These are phyloP conservation scores for Dipus sagitta DNA, from an alignment of 2,797 vertebrate genomes.

Conservation along the genomic window DNA sequence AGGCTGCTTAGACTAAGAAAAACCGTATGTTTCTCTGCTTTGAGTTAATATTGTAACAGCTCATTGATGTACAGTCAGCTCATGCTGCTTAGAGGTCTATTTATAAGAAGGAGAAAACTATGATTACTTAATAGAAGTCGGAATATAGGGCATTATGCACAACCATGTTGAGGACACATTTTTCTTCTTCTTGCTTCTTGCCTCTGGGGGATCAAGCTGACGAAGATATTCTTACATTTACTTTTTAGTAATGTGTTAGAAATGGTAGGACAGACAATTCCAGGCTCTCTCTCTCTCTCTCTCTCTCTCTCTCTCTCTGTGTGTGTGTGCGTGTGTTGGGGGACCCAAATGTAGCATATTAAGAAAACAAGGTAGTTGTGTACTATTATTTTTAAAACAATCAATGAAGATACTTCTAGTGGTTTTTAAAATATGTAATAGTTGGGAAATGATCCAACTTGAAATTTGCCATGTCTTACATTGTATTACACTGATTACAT, in stretches of 20 bases:
- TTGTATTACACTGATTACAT: slow-evolving; percentile 27
- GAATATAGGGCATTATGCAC: slow-evolving; percentile 29
- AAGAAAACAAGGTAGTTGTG: neutral
- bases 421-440: slow-evolving; percentile 19
- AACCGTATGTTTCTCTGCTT: slow-evolving; percentile 42
- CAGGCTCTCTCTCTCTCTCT: too few species aligned
- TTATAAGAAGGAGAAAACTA: slow-evolving; percentile 44
- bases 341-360: neutral
- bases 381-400: slow-evolving; percentile 52
- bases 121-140: slow-evolving; percentile 26
- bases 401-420: neutral
- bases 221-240: slow-evolving; percentile 16
- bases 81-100: neutral
- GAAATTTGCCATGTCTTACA: slow-evolving; percentile 8
- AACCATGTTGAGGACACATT: neutral
- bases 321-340: neutral
- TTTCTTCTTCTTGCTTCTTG: slow-evolving; percentile 50
- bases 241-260: slow-evolving; percentile 49
- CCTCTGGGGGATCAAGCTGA: slow-evolving; percentile 29
- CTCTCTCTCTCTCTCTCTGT: too few species aligned
- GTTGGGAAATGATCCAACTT: neutral
- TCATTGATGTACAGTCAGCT: neutral
- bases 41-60: slow-evolving; percentile 33
- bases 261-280: neutral
- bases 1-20: slow-evolving; percentile 15